Conservation (phyloP, 2,113 vertebrate genomes). For the Candoia aspera region DNA sequence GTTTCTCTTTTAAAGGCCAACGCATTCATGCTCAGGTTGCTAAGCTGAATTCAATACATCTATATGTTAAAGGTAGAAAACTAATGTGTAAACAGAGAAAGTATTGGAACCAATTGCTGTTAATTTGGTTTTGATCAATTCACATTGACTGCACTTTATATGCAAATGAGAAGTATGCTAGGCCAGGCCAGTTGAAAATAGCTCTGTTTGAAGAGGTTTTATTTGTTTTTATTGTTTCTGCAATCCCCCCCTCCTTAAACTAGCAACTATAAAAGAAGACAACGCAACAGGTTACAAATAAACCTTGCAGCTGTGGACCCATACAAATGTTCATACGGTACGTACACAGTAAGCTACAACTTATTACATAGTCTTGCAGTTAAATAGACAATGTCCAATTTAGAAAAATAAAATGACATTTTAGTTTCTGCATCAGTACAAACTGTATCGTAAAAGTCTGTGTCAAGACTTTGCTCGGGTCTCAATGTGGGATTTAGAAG, state of each 20-base stretch:
- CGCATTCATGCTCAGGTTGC: slow-evolving; percentile 85
- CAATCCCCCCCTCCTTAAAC: neutral
- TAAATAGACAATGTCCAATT: neutral
- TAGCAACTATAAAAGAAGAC: neutral
- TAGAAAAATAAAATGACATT: neutral
- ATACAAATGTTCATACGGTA: neutral
- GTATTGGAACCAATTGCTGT: slow-evolving; percentile 94
- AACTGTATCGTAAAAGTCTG: neutral
- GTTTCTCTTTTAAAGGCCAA: slow-evolving; percentile 85
- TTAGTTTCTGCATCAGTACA: neutral
- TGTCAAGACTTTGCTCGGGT: neutral
- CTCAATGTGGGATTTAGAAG: neutral
- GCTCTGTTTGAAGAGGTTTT: slow-evolving; percentile 33
- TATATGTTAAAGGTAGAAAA: slow-evolving; percentile 85
- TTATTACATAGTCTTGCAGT: neutral
- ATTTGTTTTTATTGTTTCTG: neutral
- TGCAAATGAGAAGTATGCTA: slow-evolving; percentile 81
- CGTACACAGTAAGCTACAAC: neutral
- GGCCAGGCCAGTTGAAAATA: slow-evolving; percentile 52
- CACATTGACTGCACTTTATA: slow-evolving; percentile 93
- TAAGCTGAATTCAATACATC: slow-evolving; percentile 96
- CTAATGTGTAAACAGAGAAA: slow-evolving; percentile 84
- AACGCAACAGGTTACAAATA: slow-evolving; percentile 18
- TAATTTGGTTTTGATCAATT: slow-evolving; percentile 95
- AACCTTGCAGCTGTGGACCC: neutral